Evolutionary conservation across 2,113 vertebrate species (phyloP), one percentile per base, ranked within the genome.

Genomic region (Pterophyllum scalare): DNA sequence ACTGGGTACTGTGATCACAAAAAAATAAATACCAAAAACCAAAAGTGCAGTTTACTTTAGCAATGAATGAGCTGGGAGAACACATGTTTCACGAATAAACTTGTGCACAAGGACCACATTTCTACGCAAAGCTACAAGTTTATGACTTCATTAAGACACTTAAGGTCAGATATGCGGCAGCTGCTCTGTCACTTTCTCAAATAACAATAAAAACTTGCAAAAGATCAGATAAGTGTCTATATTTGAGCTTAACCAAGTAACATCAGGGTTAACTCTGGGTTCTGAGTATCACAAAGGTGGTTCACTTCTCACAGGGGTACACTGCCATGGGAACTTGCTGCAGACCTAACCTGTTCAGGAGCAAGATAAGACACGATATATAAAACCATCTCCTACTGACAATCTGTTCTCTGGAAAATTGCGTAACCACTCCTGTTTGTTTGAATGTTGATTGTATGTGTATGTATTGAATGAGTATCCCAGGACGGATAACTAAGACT

Each of bases 21-120:
- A 8, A 46, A 67, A 31, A n/a, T n/a, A 75, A 81, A 86, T 70
- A 76, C 6, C 64, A 65, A 64, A 77, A 77, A 9, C 60, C 65
- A 7, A 70, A 49, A 28, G 22, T 7, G 24, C 2, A 13, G 65
- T 70, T 70, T 46, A 49, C 40, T 46, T 65, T 67, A 46, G 43
- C 24, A 2, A 46, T 12, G 64, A 46, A 70, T 28, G 65, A 49
- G 40, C 40, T 49, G 43, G 14, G 43, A 5, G 43, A 46, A 14
- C 13, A 46, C 1, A 19, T 67, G 40, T 1, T 46, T 67, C 20
- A 64, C 14, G 3, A 35, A 35, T 11, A 17, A 70, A 79, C 20
- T 7, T 64, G 26, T 26, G 56, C 52, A 52, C 59, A 26, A 26
- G 20, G 20, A 22, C 40, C 40, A 24, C 26, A 46, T 81, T 76